phyloP scores from a whole-genome alignment of 2,888 invertebrate genomes.

The Tineola bisselliella region DNA sequence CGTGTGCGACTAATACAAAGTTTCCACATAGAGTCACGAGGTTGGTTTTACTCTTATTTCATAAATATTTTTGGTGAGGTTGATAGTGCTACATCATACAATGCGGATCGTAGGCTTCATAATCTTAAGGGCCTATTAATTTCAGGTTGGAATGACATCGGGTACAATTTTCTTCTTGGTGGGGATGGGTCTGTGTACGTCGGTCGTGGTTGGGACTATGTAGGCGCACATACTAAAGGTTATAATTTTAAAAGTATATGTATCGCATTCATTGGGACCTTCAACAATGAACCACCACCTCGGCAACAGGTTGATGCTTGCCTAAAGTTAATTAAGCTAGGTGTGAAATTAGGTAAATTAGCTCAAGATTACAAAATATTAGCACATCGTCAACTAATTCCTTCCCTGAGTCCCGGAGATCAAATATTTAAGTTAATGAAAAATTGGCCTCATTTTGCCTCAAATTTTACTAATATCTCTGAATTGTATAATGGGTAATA shows the following conservation, averaged over 20 bases:
- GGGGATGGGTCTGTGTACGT: slow-evolving; percentile 80
- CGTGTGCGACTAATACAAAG: slow-evolving; percentile 72
- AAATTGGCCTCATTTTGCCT: slow-evolving; percentile 74
- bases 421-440: slow-evolving; percentile 71
- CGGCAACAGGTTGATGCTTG: slow-evolving; percentile 70
- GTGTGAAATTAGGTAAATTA: slow-evolving; percentile 71
- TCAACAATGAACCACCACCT: slow-evolving; percentile 61
- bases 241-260: slow-evolving; percentile 75
- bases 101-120: too few relatives aligned
- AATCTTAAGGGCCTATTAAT: too few relatives aligned
- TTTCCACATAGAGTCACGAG: slow-evolving; percentile 73
- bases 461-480: slow-evolving; percentile 30
- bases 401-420: slow-evolving; percentile 76
- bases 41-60: too few relatives aligned
- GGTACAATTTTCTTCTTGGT: slow-evolving; percentile 81
- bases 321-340: slow-evolving; percentile 68
- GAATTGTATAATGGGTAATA: slow-evolving; percentile 20
- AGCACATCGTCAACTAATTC: slow-evolving; percentile 73
- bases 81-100: too few relatives aligned
- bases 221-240: slow-evolving; percentile 76
- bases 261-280: slow-evolving; percentile 79
- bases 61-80: too few relatives aligned
- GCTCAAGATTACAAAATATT: slow-evolving; percentile 72
- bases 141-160: slow-evolving; percentile 73
- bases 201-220: slow-evolving; percentile 78